Evolutionary conservation across 2,113 vertebrate species (phyloP).

Genomic region (Chlamydotis undulata): DNA sequence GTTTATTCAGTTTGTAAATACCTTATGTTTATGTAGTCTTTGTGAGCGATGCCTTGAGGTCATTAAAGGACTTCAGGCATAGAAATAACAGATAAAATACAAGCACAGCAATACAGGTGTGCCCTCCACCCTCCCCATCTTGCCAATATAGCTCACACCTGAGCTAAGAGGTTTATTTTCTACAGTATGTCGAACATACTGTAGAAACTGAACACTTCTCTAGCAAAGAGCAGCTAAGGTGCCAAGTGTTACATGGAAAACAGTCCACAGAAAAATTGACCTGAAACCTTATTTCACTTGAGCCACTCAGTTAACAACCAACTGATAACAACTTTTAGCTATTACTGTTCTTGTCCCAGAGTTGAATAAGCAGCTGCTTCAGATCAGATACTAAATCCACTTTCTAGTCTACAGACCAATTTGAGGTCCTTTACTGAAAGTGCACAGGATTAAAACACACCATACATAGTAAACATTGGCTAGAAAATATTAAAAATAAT

Average conservation of each 20-base stretch:
- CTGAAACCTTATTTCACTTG: conserved; percentile 30
- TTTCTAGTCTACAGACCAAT: conserved; percentile 20
- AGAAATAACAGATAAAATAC: not conserved
- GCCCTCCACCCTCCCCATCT: not conserved
- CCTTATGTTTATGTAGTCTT: not conserved
- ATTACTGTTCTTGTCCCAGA: not conserved
- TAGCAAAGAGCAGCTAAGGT: not conserved
- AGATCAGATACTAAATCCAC: not conserved
- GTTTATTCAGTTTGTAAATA: not conserved
- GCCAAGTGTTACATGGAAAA: not conserved
- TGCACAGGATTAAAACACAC: not conserved
- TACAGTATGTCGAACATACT: not conserved
- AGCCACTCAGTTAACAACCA: conserved; percentile 9
- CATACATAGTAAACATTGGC: not conserved
- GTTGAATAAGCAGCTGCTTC: not conserved
- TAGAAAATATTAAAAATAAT: not conserved
- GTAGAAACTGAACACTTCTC: not conserved
- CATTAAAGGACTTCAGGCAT: not conserved
- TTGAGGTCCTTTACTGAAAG: not conserved
- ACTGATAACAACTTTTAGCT: not conserved
- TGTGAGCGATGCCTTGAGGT: not conserved
- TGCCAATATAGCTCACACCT: not conserved
- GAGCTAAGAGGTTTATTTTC: not conserved
- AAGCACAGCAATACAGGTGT: not conserved
- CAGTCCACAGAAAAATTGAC: not conserved